Conservation (phyloP, 2,797 vertebrate species). For the Sparus aurata region DNA sequence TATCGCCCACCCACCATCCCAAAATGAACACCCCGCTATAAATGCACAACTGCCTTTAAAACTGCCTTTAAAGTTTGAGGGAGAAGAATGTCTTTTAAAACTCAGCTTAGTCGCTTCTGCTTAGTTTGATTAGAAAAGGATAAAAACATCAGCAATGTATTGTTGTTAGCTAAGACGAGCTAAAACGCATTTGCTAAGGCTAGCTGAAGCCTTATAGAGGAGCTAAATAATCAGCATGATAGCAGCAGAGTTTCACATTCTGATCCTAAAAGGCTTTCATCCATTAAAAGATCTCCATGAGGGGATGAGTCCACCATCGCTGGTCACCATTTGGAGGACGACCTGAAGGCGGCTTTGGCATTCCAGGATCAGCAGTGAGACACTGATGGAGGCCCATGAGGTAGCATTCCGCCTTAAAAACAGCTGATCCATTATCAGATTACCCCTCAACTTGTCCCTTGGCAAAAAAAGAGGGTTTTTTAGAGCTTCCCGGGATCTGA, state of each 20-base stretch:
- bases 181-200: slow-evolving; percentile 51
- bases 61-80: slow-evolving; percentile 69
- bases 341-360: slow-evolving; percentile 52
- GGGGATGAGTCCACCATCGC: slow-evolving; percentile 42
- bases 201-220: slow-evolving; percentile 56
- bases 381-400: slow-evolving; percentile 76
- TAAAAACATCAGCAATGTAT: slow-evolving; percentile 54
- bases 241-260: slow-evolving; percentile 82
- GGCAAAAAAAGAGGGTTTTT: slow-evolving; percentile 59
- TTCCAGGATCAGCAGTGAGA: slow-evolving; percentile 79
- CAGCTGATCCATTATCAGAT: slow-evolving; percentile 72
- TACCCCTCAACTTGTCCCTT: slow-evolving; percentile 63
- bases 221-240: slow-evolving; percentile 66
- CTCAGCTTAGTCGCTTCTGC: slow-evolving; percentile 59
- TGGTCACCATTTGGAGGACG: slow-evolving; percentile 33
- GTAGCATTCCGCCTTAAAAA: slow-evolving; percentile 72
- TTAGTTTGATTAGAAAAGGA: slow-evolving; percentile 67
- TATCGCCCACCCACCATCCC: slow-evolving; percentile 70
- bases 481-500: slow-evolving; percentile 59
- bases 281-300: slow-evolving; percentile 51
- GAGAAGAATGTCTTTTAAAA: slow-evolving; percentile 60
- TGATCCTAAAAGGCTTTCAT: slow-evolving; percentile 73
- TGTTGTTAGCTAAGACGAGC: slow-evolving; percentile 60
- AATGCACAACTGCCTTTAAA: slow-evolving; percentile 82
- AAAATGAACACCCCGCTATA: slow-evolving; percentile 64